Conservation (phyloP, 1,140 invertebrate genomes). For the Cheumatopsyche charites region DNA sequence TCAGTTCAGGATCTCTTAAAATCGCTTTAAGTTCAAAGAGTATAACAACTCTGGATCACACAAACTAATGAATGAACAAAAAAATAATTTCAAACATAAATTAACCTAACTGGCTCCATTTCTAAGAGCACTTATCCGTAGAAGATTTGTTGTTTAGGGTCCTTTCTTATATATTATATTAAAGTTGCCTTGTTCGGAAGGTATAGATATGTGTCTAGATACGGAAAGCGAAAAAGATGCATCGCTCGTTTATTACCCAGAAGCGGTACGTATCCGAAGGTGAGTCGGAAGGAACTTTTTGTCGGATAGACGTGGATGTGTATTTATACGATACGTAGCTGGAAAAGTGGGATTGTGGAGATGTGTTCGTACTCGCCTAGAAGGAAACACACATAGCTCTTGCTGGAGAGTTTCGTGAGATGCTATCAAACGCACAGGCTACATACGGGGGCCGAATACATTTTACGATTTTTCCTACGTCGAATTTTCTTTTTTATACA, state of each 20-base stretch:
- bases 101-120: too few species aligned
- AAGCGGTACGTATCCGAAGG: constrained; percentile 18
- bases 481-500: neutral
- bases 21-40: too few species aligned
- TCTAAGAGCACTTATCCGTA: constrained; percentile 14
- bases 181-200: too few species aligned
- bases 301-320: constrained; percentile 3
- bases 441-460: constrained; percentile 35
- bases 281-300: constrained; percentile 22
- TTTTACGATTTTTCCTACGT: constrained; percentile 30
- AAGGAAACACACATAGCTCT: constrained; percentile 18
- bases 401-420: constrained; percentile 37
- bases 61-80: too few species aligned
- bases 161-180: too few species aligned
- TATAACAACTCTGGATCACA: too few species aligned
- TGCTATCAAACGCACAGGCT: constrained; percentile 47
- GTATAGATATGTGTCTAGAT: too few species aligned
- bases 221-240: constrained; percentile 30
- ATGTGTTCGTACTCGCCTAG: constrained; percentile 31
- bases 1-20: too few species aligned
- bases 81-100: constrained; percentile 5
- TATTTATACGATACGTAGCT: neutral
- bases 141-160: constrained; percentile 17
- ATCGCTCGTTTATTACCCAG: constrained; percentile 29
- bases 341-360: constrained; percentile 30